Evolutionary conservation across 2,113 vertebrate species (phyloP).

Genomic region (Tetrax tetrax): DNA sequence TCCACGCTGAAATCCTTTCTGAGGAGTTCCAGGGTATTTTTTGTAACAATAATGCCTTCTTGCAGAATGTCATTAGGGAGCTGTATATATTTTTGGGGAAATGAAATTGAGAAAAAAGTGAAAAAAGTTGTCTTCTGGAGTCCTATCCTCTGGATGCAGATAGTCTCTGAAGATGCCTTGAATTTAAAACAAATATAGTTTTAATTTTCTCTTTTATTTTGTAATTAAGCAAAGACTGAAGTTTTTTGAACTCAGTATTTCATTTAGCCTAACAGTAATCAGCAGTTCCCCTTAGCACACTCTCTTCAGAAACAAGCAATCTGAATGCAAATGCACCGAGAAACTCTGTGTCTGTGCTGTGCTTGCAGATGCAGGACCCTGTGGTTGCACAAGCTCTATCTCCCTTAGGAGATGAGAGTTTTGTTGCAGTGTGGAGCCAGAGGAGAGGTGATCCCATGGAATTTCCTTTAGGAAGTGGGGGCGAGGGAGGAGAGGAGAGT

Average conservation of each 20-base stretch:
- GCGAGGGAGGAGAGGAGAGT: conserved; percentile 41
- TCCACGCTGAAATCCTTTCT: not conserved
- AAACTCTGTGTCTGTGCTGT: not conserved
- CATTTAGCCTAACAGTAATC: conserved; percentile 59
- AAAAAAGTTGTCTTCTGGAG: not conserved
- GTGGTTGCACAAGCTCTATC: conserved; percentile 9
- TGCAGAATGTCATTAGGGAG: not conserved
- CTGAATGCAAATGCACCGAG: not conserved
- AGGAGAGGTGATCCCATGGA: conserved; percentile 62
- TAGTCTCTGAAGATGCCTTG: not conserved
- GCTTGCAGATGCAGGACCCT: not conserved
- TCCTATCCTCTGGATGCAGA: not conserved
- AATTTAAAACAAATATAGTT: conserved; percentile 31
- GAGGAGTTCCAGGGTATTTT: not conserved
- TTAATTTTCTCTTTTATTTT: conserved; percentile 29
- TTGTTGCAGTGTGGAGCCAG: not conserved
- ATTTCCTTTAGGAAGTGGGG: conserved; percentile 69
- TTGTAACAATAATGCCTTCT: not conserved
- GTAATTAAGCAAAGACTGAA: conserved; percentile 4
- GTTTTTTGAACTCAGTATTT: conserved; percentile 38
- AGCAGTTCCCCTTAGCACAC: not conserved
- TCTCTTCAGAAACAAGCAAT: not conserved
- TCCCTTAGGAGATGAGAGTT: conserved; percentile 10
- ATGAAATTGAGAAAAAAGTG: not conserved
- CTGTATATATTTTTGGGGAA: not conserved